These are phyloP conservation scores for Catocala nupta DNA, from an alignment of 2,888 invertebrate genomes.

Conservation along the genomic window DNA sequence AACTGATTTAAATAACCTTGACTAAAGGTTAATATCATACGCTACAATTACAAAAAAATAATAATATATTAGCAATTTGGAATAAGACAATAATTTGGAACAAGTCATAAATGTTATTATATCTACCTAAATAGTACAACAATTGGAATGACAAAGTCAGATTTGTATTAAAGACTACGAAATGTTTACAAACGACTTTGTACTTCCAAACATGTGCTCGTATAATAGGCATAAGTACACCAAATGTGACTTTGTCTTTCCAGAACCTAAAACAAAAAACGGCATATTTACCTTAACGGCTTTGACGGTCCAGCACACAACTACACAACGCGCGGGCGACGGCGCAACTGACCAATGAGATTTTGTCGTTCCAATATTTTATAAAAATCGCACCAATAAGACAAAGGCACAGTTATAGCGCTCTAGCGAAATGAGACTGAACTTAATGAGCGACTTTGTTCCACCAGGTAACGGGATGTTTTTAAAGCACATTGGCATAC, in stretches of 20 bases:
- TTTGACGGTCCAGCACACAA: conserved; percentile 24
- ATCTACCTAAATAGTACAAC: conserved; percentile 19
- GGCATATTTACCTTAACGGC: conserved; percentile 30
- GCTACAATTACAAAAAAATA: conserved; percentile 17
- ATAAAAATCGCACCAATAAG: conserved; percentile 2
- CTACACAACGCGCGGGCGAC: conserved; percentile 16
- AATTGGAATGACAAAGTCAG: conserved; percentile 31
- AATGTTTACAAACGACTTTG: conserved; percentile 24
- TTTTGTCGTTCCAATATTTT: conserved; percentile 30
- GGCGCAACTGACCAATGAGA: conserved; percentile 33
- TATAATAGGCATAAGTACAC: conserved; percentile 21
- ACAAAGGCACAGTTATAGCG: conserved; percentile 2
- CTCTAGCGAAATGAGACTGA: background rate
- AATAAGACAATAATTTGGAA: conserved; percentile 11
- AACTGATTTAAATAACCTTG: conserved; percentile 12
- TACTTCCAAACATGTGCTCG: conserved; percentile 12
- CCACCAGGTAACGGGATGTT: conserved; percentile 18
- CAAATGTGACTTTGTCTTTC: conserved; percentile 17
- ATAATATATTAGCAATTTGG: background rate
- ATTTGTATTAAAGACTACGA: conserved; percentile 21
- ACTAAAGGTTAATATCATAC: conserved; percentile 11
- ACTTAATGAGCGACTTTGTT: conserved; percentile 7
- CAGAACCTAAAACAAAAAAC: conserved; percentile 23
- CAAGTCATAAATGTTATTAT: conserved; percentile 23
- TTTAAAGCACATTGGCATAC: conserved; percentile 22